Conservation (phyloP, 2,113 vertebrate genomes). For the Hiodon tergisus region DNA sequence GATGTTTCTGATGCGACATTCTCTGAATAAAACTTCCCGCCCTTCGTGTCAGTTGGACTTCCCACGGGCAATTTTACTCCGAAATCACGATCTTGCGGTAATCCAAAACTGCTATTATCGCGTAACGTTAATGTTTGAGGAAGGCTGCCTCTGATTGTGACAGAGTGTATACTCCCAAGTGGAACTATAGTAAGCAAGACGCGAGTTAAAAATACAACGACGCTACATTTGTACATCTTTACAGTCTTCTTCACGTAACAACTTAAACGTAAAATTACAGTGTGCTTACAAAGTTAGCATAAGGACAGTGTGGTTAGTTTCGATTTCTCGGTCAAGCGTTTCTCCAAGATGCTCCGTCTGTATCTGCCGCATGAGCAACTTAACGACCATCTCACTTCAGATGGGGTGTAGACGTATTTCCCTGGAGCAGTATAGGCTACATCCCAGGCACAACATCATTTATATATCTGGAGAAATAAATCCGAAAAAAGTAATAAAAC, state of each 20-base stretch:
- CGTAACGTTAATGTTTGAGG: constrained; percentile 23
- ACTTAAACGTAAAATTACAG: background rate
- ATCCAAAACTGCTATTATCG: constrained; percentile 7
- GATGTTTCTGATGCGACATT: background rate
- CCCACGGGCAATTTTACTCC: constrained; percentile 18
- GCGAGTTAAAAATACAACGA: background rate
- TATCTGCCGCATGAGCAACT: background rate
- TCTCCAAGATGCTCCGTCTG: background rate
- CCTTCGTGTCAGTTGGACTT: constrained; percentile 3
- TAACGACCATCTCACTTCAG: background rate
- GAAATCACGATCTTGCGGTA: constrained; percentile 3
- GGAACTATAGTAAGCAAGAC: constrained; percentile 3
- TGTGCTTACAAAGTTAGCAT: background rate
- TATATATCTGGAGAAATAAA: background rate
- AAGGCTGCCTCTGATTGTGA: constrained; percentile 15
- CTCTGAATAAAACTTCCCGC: background rate
- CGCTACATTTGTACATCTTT: background rate
- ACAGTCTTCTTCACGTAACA: background rate
- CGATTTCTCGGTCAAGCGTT: constrained; percentile 2
- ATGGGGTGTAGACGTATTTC: too few species aligned
- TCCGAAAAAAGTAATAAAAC: background rate
- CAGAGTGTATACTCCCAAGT: background rate
- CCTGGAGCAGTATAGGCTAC: too few species aligned
- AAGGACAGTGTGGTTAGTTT: background rate
- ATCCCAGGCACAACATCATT: background rate